Percentiles rank a stretch among this genome's conserved stretches.
Evolutionary conservation across 1,140 invertebrate species (phyloP).

Genomic region (Drosophila navojoa): DNA sequence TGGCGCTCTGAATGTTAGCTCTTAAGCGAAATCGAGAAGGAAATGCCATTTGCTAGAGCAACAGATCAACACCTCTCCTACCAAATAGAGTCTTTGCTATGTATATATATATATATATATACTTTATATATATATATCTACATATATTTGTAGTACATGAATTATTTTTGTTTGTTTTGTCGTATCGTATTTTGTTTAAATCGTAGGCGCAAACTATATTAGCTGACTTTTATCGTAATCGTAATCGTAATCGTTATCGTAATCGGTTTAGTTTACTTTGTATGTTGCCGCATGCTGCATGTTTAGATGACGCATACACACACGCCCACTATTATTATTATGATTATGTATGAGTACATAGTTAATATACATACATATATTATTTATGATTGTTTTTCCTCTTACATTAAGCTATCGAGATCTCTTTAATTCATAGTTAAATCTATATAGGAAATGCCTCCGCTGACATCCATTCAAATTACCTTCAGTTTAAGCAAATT

Average conservation of each 20-base stretch:
- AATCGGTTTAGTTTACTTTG: constrained; percentile 49
- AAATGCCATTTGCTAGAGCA: constrained; percentile 74
- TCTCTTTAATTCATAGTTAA: constrained; percentile 26
- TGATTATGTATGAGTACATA: constrained; percentile 32
- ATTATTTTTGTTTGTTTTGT: constrained; percentile 70
- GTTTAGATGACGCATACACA: constrained; percentile 67
- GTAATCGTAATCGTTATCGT: constrained; percentile 32
- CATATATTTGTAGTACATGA: constrained; percentile 44
- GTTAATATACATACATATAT: constrained; percentile 34
- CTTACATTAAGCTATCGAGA: constrained; percentile 43
- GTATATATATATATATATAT: constrained; percentile 29
- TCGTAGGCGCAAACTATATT: constrained; percentile 44
- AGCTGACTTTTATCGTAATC: constrained; percentile 32
- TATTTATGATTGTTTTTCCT: constrained; percentile 22
- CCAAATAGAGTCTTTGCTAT: constrained; percentile 49
- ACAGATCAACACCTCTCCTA: constrained; percentile 83
- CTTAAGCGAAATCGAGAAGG: constrained; percentile 45
- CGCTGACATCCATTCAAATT: constrained; percentile 44
- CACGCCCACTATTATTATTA: constrained; percentile 39
- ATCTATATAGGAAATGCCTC: constrained; percentile 60
- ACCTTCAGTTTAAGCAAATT: constrained; percentile 34
- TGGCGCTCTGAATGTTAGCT: constrained; percentile 62
- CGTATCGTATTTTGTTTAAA: constrained; percentile 50
- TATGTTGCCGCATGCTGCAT: constrained; percentile 74
- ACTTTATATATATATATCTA: constrained; percentile 37